Evolutionary conservation across 1,140 invertebrate species (phyloP).

Genomic region (Nephila pilipes): DNA sequence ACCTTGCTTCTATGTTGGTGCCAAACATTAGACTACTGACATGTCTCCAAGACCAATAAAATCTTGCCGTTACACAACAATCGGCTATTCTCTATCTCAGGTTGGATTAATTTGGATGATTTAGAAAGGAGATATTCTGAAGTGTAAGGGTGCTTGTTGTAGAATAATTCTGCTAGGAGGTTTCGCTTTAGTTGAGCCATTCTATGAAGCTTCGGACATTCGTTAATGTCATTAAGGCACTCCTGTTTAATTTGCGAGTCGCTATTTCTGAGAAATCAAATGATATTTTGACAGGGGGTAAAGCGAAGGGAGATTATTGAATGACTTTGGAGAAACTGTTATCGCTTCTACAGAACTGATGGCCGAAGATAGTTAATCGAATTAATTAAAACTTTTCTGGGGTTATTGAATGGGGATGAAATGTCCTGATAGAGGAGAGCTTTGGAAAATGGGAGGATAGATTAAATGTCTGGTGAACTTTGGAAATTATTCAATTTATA

Average conservation of each 20-base stretch:
- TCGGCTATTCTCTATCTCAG: neutral
- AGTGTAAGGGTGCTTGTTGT: neutral
- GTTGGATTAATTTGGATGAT: neutral
- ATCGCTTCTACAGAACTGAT: neutral
- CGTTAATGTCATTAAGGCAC: neutral
- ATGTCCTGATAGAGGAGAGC: neutral
- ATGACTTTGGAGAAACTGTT: conserved; percentile 20
- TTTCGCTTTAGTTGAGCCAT: neutral
- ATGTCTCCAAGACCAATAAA: neutral
- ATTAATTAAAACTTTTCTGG: conserved; percentile 31
- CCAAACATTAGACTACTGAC: neutral
- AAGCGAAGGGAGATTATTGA: neutral
- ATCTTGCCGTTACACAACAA: neutral
- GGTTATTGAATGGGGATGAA: neutral
- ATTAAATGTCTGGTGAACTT: neutral
- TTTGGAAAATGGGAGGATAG: neutral
- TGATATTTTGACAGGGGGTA: neutral
- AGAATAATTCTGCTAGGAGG: neutral
- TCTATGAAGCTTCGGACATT: neutral
- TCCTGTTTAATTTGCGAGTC: conserved; percentile 39
- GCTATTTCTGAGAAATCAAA: neutral
- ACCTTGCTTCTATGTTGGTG: neutral
- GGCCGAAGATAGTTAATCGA: conserved; percentile 1
- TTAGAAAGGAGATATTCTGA: neutral
- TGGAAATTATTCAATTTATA: neutral